Percentiles rank a stretch among this genome's conserved stretches.
Conservation (phyloP, 2,888 invertebrate species). For the Hoplodrina blanda region DNA sequence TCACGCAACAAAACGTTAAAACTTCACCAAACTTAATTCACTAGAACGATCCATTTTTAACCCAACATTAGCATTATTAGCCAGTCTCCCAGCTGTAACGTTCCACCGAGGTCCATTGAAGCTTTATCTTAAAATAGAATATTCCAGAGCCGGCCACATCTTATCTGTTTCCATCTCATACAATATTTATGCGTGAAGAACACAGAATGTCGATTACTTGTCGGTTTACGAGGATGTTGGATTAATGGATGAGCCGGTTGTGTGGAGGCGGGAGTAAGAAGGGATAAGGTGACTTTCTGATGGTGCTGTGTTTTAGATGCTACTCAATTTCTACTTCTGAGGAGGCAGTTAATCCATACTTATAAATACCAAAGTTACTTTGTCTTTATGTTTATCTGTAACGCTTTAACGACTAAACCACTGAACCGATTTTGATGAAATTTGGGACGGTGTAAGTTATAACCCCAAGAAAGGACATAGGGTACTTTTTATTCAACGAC, state of each 20-base stretch:
- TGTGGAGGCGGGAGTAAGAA: not conserved
- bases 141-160: constrained; percentile 77
- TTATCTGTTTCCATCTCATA: constrained; percentile 77
- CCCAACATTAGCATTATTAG: constrained; percentile 60
- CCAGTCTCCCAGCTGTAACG: constrained; percentile 47
- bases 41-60: constrained; percentile 35
- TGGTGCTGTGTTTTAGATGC: not conserved
- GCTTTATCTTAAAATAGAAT: constrained; percentile 74
- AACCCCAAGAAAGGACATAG: no score
- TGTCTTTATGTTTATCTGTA: no score
- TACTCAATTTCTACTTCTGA: not conserved
- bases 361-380: no score
- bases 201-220: constrained; percentile 85
- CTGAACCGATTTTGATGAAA: no score
- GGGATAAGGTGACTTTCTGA: not conserved
- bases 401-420: no score
- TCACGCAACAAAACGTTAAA: constrained; percentile 8
- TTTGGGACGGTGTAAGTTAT: no score
- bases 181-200: constrained; percentile 85
- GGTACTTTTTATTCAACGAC: no score
- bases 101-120: constrained; percentile 56
- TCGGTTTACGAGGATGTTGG: constrained; percentile 50
- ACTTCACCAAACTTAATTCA: constrained; percentile 32
- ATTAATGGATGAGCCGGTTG: constrained; percentile 26
- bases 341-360: no score